Conservation (phyloP, 2,113 vertebrate species). For the Nanorana parkeri region DNA sequence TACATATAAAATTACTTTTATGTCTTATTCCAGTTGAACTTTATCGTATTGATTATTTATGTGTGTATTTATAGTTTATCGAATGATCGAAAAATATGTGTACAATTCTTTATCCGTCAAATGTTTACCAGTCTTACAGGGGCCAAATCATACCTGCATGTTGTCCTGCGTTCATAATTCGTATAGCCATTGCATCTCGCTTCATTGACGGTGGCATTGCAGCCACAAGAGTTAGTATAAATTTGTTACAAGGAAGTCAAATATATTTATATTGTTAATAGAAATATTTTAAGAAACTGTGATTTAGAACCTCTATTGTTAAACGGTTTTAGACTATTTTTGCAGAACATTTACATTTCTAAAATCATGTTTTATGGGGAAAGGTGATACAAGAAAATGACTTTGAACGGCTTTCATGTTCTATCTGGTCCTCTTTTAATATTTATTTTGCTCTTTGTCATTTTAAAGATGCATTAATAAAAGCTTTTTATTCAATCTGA, state of each 20-base stretch:
- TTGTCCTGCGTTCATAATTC: background rate
- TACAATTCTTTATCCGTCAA: background rate
- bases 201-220: background rate
- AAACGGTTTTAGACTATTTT: slow-evolving; percentile 13
- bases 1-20: too few relatives aligned
- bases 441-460: slow-evolving; percentile 29
- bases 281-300: slow-evolving; percentile 1
- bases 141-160: slow-evolving; percentile 16
- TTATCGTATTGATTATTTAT: too few relatives aligned
- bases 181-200: background rate
- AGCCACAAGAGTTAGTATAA: background rate
- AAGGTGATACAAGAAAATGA: background rate
- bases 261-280: slow-evolving; percentile 30
- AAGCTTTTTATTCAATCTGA: slow-evolving; percentile 35
- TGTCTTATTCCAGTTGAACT: too few relatives aligned
- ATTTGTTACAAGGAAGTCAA: slow-evolving; percentile 14
- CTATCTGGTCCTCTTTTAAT: background rate
- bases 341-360: too few relatives aligned
- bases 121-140: slow-evolving; percentile 26
- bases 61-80: too few relatives aligned
- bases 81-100: background rate
- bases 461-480: slow-evolving; percentile 39
- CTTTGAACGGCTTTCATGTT: background rate
- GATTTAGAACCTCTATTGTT: slow-evolving; percentile 9
- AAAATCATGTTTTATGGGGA: too few relatives aligned